Percentiles rank a stretch among this genome's conserved stretches.
Conservation (phyloP, 2,113 vertebrate species). For the Callorhinus ursinus region DNA sequence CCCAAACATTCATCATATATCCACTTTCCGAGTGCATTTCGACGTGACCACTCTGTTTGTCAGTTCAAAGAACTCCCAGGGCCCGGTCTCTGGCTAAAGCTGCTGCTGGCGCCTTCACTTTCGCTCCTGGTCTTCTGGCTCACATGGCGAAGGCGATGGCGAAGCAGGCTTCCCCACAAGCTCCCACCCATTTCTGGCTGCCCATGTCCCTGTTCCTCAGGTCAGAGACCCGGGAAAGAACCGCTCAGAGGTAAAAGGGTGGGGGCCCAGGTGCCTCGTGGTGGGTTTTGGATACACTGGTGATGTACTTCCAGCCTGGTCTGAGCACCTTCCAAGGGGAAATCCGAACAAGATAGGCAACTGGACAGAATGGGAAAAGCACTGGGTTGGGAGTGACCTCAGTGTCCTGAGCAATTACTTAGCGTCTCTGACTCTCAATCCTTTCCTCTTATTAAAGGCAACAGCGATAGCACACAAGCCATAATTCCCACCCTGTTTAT, state of each 20-base stretch:
- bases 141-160: too few relatives aligned
- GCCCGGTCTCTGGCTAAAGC: not conserved
- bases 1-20: constrained; percentile 28
- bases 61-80: not conserved
- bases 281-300: not conserved
- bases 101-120: not conserved
- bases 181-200: not conserved
- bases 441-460: not conserved
- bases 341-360: not conserved
- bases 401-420: not conserved
- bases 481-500: not conserved
- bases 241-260: not conserved
- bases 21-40: constrained; percentile 31
- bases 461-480: not conserved
- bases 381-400: not conserved
- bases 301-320: not conserved
- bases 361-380: not conserved
- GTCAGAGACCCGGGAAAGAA: not conserved
- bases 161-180: not conserved
- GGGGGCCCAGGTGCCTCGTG: too few relatives aligned
- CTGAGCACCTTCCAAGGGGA: not conserved
- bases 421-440: not conserved
- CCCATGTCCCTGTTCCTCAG: not conserved
- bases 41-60: constrained; percentile 1
- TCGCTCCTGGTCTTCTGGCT: not conserved